These are phyloP conservation scores for Xenus cinereus DNA, from an alignment of 2,113 vertebrate genomes.

Conservation along the genomic window DNA sequence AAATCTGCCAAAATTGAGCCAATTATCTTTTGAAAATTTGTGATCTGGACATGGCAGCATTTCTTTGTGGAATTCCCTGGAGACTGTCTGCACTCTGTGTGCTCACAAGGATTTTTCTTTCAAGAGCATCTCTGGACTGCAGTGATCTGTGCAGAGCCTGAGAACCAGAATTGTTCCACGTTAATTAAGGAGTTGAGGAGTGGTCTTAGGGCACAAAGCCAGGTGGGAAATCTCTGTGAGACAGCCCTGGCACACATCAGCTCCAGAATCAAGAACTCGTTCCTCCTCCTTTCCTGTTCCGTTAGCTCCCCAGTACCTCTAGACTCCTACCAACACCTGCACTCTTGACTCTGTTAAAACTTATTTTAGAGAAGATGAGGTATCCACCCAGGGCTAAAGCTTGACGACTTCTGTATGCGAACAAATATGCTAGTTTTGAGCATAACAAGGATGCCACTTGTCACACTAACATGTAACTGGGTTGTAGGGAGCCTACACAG, in stretches of 20 bases:
- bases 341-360: neutral
- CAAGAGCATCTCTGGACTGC: neutral
- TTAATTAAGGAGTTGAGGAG: neutral
- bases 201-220: neutral
- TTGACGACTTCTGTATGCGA: neutral
- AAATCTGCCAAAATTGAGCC: neutral
- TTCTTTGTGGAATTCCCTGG: neutral
- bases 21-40: neutral
- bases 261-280: neutral
- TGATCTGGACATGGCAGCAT: neutral
- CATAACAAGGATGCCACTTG: accelerated
- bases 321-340: accelerated
- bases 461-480: too few species aligned
- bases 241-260: neutral
- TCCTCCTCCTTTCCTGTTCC: neutral
- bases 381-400: neutral
- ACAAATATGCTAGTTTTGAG: neutral
- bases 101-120: neutral
- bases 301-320: neutral
- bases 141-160: neutral
- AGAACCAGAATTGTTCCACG: neutral
- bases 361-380: neutral
- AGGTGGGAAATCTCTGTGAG: neutral
- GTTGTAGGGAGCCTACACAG: too few species aligned
- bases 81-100: neutral